Base-by-base conservation (phyloP, 2,888 invertebrate species). In the Drosophila mimica region DNA sequence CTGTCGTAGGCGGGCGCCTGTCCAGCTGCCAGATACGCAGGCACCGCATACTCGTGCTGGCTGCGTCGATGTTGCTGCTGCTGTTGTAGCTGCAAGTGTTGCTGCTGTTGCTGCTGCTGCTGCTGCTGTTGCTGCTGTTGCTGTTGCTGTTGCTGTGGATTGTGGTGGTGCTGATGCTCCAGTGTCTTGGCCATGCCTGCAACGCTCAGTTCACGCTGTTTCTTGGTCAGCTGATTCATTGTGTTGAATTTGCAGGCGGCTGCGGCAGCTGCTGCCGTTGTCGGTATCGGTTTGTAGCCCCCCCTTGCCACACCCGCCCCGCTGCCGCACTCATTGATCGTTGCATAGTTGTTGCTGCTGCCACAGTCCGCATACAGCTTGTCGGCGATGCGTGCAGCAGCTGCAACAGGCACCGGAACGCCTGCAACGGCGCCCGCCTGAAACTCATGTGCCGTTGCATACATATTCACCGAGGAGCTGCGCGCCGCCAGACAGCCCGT, bases 391-490 rank as follows among this genome's bases (percentile, higher is more conserved):
- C 82, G 82, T 6, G 87, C 82, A 9, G 75, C 31, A 9, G 75
- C 31, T 11, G 88, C 76, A 56, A 74, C 67, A 3, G 81, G 51
- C 33, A 78, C 66, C 5, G 78, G 36, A 15, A 81, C 71, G 40
- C 65, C 30, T 7, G 65, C 25, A 2, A 46, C 59, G 15, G 76
- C 38, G 13, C 46, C 4, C 15, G 73, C 62, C 56, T 79, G 79
- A 25, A 73, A 79, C 40, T 79, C 79, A 9, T 80, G 79, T 0
- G 79, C 79, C 15, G 79, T 76, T 53, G 79, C 79, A 31, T 79
- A 79, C 79, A 79, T 79, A 9, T 79, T 79, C 3, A 79, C 81
- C 82, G 95, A 95, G 74, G 96, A 95, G 51, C 36, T 66, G 59
- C 89, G 91, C 36, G 74, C 83, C 20, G 81, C 82, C 28, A 90